phyloP scores from a whole-genome alignment of 2,797 vertebrate genomes.

The Moxostoma hubbsi region DNA sequence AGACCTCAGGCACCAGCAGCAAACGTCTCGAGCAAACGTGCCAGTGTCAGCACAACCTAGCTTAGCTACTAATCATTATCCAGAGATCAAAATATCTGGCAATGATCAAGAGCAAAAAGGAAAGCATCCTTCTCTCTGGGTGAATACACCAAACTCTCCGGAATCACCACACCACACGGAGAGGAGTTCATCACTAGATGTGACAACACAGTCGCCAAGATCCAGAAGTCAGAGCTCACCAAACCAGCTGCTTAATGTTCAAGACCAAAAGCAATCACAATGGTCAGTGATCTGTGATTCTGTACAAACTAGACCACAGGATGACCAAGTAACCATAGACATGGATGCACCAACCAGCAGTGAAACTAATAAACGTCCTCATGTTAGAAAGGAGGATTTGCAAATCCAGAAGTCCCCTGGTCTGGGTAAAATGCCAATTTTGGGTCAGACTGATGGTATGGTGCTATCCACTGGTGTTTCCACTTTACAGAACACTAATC shows the following conservation, averaged over 20 bases:
- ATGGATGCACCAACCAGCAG: conserved; percentile 65
- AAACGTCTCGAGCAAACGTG: background rate
- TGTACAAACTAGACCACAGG: conserved; percentile 57
- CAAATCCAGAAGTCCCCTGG: conserved; percentile 67
- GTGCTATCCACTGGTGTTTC: conserved; percentile 63
- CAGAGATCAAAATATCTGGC: conserved; percentile 53
- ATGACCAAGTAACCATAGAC: conserved; percentile 64
- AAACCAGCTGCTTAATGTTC: conserved; percentile 62
- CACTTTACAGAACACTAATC: conserved; percentile 61
- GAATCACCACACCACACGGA: conserved; percentile 63
- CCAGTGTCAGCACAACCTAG: conserved; percentile 59
- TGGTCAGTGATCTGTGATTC: conserved; percentile 61
- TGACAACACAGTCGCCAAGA: conserved; percentile 58
- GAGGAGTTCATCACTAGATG: conserved; percentile 70
- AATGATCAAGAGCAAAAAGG: conserved; percentile 64
- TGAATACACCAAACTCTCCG: conserved; percentile 60
- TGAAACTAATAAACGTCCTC: conserved; percentile 68
- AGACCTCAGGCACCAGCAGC: no score
- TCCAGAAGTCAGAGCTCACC: conserved; percentile 63
- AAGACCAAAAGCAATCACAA: conserved; percentile 60
- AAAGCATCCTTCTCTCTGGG: conserved; percentile 63
- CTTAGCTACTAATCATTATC: conserved; percentile 55
- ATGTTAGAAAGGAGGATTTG: conserved; percentile 65
- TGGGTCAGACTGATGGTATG: conserved; percentile 69
- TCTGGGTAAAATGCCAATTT: conserved; percentile 58